phyloP scores from a whole-genome alignment of 2,888 invertebrate species.

The Tetropium fuscum region DNA sequence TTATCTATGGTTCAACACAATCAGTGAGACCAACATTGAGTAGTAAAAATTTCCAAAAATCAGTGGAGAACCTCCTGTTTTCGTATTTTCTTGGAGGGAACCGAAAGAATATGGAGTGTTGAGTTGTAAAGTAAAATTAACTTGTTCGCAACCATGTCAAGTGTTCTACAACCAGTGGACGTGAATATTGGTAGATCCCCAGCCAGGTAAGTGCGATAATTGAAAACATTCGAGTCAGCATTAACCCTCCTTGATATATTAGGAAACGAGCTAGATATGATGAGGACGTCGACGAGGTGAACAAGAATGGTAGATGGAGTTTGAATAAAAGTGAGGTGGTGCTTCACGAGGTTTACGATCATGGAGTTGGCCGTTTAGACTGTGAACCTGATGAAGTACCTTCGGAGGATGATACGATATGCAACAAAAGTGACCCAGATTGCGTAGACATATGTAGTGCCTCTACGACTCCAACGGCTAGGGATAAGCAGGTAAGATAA shows the following conservation, averaged over 20 bases:
- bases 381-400: conserved; percentile 56
- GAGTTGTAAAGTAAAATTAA: conserved; percentile 17
- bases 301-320: conserved; percentile 53
- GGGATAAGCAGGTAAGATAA: conserved; percentile 50
- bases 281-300: conserved; percentile 37
- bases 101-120: conserved; percentile 21
- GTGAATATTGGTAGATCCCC: conserved; percentile 57
- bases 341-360: conserved; percentile 69
- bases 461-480: conserved; percentile 53
- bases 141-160: conserved; percentile 35
- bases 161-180: conserved; percentile 54
- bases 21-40: not conserved
- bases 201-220: conserved; percentile 51
- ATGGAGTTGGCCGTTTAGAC: conserved; percentile 72
- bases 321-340: conserved; percentile 61
- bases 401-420: conserved; percentile 52
- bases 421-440: conserved; percentile 47
- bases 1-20: too few relatives aligned
- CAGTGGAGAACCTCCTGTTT: conserved; percentile 14
- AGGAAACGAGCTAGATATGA: conserved; percentile 62
- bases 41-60: not conserved
- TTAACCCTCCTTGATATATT: conserved; percentile 25
- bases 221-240: conserved; percentile 14
- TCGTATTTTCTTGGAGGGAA: conserved; percentile 40
- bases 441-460: conserved; percentile 53